Conservation (phyloP, 1,140 invertebrate genomes). For the Tetramorium parvispinum region DNA sequence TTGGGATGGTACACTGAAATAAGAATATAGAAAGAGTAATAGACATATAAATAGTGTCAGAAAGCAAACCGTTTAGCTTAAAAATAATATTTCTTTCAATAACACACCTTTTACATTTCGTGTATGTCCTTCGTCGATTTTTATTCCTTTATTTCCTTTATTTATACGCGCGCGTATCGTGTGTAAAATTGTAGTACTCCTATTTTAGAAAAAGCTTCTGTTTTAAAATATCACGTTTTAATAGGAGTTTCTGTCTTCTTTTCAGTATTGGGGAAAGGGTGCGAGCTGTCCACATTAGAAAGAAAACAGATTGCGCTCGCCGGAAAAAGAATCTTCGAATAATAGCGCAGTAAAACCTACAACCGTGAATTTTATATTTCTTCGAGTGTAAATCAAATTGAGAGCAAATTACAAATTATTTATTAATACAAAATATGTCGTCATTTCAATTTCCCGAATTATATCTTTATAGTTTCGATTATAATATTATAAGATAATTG, state of each 20-base stretch:
- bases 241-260: conserved; percentile 42
- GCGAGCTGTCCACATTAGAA: conserved; percentile 44
- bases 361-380: neutral
- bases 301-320: conserved; percentile 55
- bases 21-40: neutral
- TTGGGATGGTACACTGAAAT: neutral
- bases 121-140: conserved; percentile 3
- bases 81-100: neutral
- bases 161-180: neutral
- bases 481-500: neutral
- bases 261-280: conserved; percentile 56
- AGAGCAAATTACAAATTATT: neutral
- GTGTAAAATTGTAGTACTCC: neutral
- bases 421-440: neutral
- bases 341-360: neutral
- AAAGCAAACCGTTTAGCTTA: neutral
- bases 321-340: conserved; percentile 55
- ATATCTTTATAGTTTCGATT: neutral
- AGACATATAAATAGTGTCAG: neutral
- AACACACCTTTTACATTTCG: neutral
- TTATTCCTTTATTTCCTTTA: neutral
- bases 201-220: conserved; percentile 4
- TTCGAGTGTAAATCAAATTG: neutral
- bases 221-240: conserved; percentile 46
- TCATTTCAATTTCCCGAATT: neutral